These are phyloP conservation scores for Erebia aethiops DNA, from an alignment of 2,888 invertebrate species.

Conservation along the genomic window DNA sequence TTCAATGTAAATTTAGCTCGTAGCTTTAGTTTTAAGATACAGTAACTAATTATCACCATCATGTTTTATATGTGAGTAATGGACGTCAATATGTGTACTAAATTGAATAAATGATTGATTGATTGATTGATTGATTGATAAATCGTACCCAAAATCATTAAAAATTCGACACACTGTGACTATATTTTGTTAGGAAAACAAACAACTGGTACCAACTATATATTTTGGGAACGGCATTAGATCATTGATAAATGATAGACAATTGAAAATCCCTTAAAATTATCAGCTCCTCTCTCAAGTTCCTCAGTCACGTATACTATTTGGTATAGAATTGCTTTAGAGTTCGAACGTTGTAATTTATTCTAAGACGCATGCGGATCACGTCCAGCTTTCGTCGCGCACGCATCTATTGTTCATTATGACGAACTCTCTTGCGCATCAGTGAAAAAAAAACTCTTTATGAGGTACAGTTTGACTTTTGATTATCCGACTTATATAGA, in stretches of 20 bases:
- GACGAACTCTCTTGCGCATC: constrained; percentile 23
- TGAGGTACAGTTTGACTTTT: too few relatives aligned
- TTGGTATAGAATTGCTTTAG: constrained; percentile 51
- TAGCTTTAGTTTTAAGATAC: too few relatives aligned
- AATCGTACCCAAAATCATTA: too few relatives aligned
- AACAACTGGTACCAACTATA: not conserved
- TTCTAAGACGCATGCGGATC: constrained; percentile 58
- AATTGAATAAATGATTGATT: too few relatives aligned
- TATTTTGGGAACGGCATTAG: not conserved
- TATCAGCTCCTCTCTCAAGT: constrained; percentile 45
- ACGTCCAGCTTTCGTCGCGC: constrained; percentile 69
- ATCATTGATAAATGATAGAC: constrained; percentile 40
- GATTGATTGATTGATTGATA: too few relatives aligned
- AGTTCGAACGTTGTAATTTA: constrained; percentile 41
- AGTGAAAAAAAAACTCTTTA: not conserved
- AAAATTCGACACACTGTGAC: too few relatives aligned
- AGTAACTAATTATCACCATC: too few relatives aligned
- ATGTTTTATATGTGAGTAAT: too few relatives aligned
- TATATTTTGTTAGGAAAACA: too few relatives aligned
- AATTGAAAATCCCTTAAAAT: constrained; percentile 42
- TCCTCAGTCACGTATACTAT: constrained; percentile 59
- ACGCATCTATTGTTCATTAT: constrained; percentile 46
- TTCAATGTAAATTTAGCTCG: too few relatives aligned
- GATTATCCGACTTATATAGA: too few relatives aligned
- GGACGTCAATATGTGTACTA: too few relatives aligned